Percentiles rank a stretch among this genome's conserved stretches.
These are phyloP conservation scores for Megaleporinus macrocephalus DNA, from an alignment of 2,113 vertebrate genomes.

Conservation along the genomic window DNA sequence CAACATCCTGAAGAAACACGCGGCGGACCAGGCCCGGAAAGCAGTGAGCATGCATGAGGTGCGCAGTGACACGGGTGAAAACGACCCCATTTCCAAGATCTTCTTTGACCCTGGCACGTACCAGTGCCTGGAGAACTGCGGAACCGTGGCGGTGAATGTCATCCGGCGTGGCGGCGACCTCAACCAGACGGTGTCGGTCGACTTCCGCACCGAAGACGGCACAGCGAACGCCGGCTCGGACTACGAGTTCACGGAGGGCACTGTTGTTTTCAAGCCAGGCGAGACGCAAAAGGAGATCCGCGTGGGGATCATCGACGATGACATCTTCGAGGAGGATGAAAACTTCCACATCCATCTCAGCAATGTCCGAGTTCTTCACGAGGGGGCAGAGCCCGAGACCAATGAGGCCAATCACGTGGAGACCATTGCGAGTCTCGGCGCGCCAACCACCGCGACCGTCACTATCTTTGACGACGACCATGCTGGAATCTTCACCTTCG, in stretches of 20 bases:
- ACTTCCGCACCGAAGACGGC: slow-evolving; percentile 97
- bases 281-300: slow-evolving; percentile 94
- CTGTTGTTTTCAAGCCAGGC: slow-evolving; percentile 92
- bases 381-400: slow-evolving; percentile 76
- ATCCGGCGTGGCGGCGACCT: slow-evolving; percentile 90
- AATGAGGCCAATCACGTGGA: slow-evolving; percentile 80
- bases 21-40: slow-evolving; percentile 96
- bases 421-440: slow-evolving; percentile 83
- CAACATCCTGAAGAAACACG: slow-evolving; percentile 97
- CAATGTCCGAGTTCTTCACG: slow-evolving; percentile 83
- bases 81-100: slow-evolving; percentile 90
- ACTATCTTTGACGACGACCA: slow-evolving; percentile 99
- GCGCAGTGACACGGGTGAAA: slow-evolving; percentile 84
- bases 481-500: slow-evolving; percentile 97
- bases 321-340: slow-evolving; percentile 99
- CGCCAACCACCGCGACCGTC: slow-evolving; percentile 88
- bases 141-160: slow-evolving; percentile 91
- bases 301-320: slow-evolving; percentile 95
- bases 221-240: slow-evolving; percentile 96
- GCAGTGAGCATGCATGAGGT: slow-evolving; percentile 98
- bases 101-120: slow-evolving; percentile 94
- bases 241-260: slow-evolving; percentile 97
- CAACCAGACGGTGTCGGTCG: slow-evolving; percentile 86
- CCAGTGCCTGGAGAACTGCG: slow-evolving; percentile 98
- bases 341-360: slow-evolving; percentile 97